Percentiles rank a stretch among this genome's conserved stretches.
Evolutionary conservation across 1,140 invertebrate species (phyloP).

Genomic region (Nymphalis io): DNA sequence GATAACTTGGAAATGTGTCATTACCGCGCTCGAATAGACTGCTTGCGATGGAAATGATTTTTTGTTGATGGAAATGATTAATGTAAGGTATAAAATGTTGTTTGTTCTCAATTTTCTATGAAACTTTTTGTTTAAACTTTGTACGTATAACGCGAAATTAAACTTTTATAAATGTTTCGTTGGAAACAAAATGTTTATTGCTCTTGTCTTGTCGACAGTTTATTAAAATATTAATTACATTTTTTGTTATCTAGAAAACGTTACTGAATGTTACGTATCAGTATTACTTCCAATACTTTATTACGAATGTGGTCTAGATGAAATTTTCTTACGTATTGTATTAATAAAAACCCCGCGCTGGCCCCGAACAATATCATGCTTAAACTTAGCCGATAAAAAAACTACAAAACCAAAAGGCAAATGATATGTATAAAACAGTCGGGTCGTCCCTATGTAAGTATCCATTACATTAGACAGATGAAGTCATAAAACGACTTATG

Average conservation of each 20-base stretch:
- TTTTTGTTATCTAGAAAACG: no score
- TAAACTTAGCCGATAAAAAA: slow-evolving; percentile 24
- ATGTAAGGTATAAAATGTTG: no score
- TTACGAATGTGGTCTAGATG: background rate
- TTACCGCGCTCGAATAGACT: background rate
- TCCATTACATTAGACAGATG: slow-evolving; percentile 48
- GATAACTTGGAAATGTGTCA: background rate
- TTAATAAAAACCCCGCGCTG: background rate
- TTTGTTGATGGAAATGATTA: no score
- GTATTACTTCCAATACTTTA: background rate
- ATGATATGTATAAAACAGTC: slow-evolving; percentile 35
- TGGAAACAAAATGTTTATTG: no score
- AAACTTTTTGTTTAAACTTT: no score
- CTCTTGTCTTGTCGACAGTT: no score
- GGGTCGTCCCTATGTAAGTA: slow-evolving; percentile 31
- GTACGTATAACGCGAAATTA: no score
- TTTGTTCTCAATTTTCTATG: no score
- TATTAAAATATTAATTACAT: no score
- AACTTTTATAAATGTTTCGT: no score
- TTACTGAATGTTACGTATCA: no score
- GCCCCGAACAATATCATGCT: slow-evolving; percentile 11
- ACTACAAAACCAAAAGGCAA: slow-evolving; percentile 24
- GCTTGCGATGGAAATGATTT: background rate
- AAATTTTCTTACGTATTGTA: background rate
- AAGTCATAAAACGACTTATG: slow-evolving; percentile 46